Evolutionary conservation across 2,888 invertebrate genomes (phyloP).

Genomic region (Drosophila histrio): DNA sequence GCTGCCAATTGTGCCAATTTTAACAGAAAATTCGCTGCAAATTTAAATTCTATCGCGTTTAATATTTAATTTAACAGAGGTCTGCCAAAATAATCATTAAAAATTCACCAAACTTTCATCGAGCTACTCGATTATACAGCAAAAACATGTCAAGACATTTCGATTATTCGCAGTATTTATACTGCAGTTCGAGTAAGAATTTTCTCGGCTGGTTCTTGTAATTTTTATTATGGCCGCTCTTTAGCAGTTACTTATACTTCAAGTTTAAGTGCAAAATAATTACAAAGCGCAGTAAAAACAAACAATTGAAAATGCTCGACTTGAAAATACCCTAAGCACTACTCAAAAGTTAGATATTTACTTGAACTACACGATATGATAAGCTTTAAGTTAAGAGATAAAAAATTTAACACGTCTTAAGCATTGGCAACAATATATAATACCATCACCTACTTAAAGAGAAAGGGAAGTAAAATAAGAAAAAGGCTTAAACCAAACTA

Average conservation of each 20-base stretch:
- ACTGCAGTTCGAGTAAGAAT: conserved; percentile 9
- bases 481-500: conserved; percentile 29
- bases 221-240: conserved; percentile 22
- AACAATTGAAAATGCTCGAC: background rate
- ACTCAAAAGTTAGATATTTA: background rate
- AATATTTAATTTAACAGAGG: conserved; percentile 2
- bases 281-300: conserved; percentile 31
- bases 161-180: conserved; percentile 1
- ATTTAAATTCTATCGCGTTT: background rate
- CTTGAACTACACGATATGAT: background rate
- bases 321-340: background rate
- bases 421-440: background rate
- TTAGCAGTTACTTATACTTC: conserved; percentile 52
- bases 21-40: conserved; percentile 1
- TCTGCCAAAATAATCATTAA: background rate
- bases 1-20: conserved; percentile 36
- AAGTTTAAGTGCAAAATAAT: conserved; percentile 68
- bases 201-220: conserved; percentile 2
- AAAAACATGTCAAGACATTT: conserved; percentile 2
- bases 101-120: conserved; percentile 5
- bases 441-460: background rate
- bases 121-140: background rate
- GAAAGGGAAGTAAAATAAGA: background rate
- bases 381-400: background rate
- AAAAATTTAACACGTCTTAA: background rate